These are phyloP conservation scores for Ethmia dodecea DNA, from an alignment of 2,888 invertebrate species.

Conservation along the genomic window DNA sequence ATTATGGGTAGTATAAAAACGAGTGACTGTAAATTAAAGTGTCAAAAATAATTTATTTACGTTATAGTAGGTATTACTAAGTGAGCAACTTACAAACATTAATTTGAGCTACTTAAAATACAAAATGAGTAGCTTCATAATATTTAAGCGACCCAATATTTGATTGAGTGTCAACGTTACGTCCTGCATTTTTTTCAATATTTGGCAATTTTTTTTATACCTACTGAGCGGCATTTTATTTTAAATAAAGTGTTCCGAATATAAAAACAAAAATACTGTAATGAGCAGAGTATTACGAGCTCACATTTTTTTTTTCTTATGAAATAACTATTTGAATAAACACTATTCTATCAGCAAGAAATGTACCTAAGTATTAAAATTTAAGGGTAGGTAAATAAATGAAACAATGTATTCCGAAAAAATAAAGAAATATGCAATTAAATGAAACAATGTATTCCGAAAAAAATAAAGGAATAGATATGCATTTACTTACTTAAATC, in stretches of 20 bases:
- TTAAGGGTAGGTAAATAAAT: slow-evolving; percentile 13
- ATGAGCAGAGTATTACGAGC: too few relatives aligned
- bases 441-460: too few relatives aligned
- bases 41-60: slow-evolving; percentile 12
- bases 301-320: too few relatives aligned
- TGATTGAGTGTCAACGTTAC: too few relatives aligned
- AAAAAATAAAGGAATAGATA: slow-evolving; percentile 10
- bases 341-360: slow-evolving; percentile 11
- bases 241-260: slow-evolving; percentile 7
- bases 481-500: slow-evolving; percentile 3
- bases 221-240: slow-evolving; percentile 9
- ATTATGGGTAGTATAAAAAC: neutral
- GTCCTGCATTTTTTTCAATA: too few relatives aligned
- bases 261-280: too few relatives aligned
- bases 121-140: too few relatives aligned
- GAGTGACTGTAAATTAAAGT: slow-evolving; percentile 10
- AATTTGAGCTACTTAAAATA: too few relatives aligned
- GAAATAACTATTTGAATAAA: slow-evolving; percentile 11
- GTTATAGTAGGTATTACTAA: slow-evolving; percentile 12
- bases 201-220: slow-evolving; percentile 6
- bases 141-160: too few relatives aligned
- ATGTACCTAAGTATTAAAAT: slow-evolving; percentile 12
- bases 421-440: too few relatives aligned
- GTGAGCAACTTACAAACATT: slow-evolving; percentile 15
- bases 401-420: slow-evolving; percentile 11